phyloP scores from a whole-genome alignment of 2,797 vertebrate species.

The Heliangelus exortis region DNA sequence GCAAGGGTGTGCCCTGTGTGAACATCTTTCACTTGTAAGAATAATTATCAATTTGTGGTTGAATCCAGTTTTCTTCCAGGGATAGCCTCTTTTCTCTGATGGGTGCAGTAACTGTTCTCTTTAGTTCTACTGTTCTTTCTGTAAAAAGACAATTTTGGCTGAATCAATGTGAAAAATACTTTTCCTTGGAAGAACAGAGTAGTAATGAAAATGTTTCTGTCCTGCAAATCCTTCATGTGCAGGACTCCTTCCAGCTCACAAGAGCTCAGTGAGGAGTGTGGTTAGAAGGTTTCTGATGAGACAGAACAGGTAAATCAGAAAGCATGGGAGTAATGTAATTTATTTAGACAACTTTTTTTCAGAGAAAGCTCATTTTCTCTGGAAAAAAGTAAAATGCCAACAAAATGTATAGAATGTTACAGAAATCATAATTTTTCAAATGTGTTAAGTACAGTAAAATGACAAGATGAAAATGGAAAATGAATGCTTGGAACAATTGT shows the following conservation, averaged over 20 bases:
- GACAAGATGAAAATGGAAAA: not conserved
- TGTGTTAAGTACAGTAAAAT: not conserved
- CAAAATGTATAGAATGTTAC: not conserved
- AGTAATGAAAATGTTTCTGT: not conserved
- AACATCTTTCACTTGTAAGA: not conserved
- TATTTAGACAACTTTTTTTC: not conserved
- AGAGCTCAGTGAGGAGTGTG: not conserved
- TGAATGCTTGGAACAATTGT: not conserved
- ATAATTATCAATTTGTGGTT: not conserved
- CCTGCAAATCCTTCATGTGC: not conserved
- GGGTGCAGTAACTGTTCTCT: not conserved
- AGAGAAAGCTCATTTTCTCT: not conserved
- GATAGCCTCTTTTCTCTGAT: not conserved
- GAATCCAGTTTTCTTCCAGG: not conserved
- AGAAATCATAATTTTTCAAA: not conserved
- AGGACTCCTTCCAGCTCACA: not conserved
- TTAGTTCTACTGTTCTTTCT: not conserved
- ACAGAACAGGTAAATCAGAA: not conserved
- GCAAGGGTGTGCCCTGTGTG: not conserved
- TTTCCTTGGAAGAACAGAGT: not conserved
- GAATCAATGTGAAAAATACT: not conserved
- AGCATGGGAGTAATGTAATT: not conserved
- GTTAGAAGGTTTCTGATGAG: not conserved
- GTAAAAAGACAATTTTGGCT: not conserved
- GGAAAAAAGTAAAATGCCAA: not conserved